Evolutionary conservation across 2,888 invertebrate species (phyloP).

Genomic region (Drosophila vallismaia): DNA sequence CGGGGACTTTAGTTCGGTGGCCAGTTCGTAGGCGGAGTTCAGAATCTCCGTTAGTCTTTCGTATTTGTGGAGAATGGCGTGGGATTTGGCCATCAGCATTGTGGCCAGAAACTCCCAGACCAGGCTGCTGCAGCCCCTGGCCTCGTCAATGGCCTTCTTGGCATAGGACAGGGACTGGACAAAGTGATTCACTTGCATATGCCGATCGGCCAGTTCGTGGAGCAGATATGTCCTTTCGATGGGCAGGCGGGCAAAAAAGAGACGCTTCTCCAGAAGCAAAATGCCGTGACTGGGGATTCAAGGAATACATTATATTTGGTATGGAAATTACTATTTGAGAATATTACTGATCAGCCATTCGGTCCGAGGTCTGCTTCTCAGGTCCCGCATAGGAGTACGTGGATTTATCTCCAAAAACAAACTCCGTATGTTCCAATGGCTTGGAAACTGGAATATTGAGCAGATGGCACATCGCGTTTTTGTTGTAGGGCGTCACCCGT

Average conservation of each 20-base stretch:
- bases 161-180: constrained; percentile 40
- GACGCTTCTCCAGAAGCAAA: constrained; percentile 48
- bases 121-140: constrained; percentile 66
- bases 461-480: constrained; percentile 52
- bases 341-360: constrained; percentile 37
- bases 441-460: constrained; percentile 43
- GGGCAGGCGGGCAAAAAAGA: constrained; percentile 54
- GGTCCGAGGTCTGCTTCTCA: constrained; percentile 6
- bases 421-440: constrained; percentile 24
- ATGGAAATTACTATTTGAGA: neutral
- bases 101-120: constrained; percentile 77
- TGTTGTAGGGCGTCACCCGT: constrained; percentile 54
- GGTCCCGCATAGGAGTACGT: constrained; percentile 30
- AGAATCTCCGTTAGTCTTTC: constrained; percentile 77
- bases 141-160: constrained; percentile 57
- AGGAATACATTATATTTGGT: neutral
- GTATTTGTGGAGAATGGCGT: constrained; percentile 76
- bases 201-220: constrained; percentile 62
- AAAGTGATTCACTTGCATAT: constrained; percentile 55
- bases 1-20: constrained; percentile 62
- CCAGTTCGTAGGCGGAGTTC: constrained; percentile 63
- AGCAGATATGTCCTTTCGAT: constrained; percentile 66
- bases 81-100: constrained; percentile 75
- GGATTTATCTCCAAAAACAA: constrained; percentile 53
- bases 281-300: constrained; percentile 22